Base-by-base conservation (phyloP, 2,797 vertebrate species). In the Lithobates pipiens region DNA sequence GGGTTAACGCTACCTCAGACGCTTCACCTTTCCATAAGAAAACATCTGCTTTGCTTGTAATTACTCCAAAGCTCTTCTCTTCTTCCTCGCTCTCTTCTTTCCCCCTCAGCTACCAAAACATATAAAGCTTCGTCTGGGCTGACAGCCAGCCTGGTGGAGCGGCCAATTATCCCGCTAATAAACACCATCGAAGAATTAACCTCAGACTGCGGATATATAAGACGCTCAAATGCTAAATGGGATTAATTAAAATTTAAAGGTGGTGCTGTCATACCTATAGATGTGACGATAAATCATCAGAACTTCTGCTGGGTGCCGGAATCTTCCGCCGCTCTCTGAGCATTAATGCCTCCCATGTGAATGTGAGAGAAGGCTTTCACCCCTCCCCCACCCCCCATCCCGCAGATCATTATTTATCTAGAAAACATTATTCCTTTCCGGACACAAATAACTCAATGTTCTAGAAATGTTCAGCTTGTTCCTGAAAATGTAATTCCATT, bases 231-330 rank as follows among this genome's bases (percentile, higher is more conserved):
- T 83, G 89, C 91, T 91, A 92, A 92, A 90, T 91, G 88, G 89
- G 86, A 91, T 92, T 92, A 92, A 93, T 94, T 93, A 92, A 91
- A 91, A 89, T 88, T 88, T 88, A 88, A 80, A 90, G 83, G 86
- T 75, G 84, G 63, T 89, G 89, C 87, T 88, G 77, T 90, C 86
- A 75, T 16, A 89, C 88, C 88, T 82, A 87, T 85, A 88, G 83
- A 71, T 89, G 57, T 5, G 76, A 82, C 86, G 88, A 90, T 88
- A 91, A 92, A 89, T 89, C 82, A 75, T 61, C 36, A 74, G 27
- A 7, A 10, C 70, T 29, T 23, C 6, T 74, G 57, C 67, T 42
- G 16, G 72, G 34, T 63, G 74, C 57, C 13, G 69, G 65, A 76
- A 67, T 44, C 36, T 32, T 78, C 83, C 78, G 76, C 68, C 71